Evolutionary conservation across 2,113 vertebrate species (phyloP).

Genomic region (Promerops cafer): DNA sequence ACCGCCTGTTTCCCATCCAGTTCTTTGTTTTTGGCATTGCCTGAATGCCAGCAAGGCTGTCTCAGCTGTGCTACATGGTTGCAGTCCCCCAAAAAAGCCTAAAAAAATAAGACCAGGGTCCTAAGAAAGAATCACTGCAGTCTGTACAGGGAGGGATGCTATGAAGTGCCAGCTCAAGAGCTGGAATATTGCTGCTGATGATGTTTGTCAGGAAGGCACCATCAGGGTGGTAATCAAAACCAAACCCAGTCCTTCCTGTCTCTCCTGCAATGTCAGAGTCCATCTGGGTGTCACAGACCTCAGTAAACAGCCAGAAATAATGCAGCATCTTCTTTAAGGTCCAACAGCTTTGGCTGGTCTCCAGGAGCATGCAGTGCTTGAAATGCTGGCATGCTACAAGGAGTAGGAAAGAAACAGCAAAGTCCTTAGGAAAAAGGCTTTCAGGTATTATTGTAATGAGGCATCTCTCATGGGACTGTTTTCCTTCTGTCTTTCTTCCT

Average conservation of each 20-base stretch:
- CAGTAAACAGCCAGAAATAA: background rate
- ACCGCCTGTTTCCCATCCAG: background rate
- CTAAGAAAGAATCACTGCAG: background rate
- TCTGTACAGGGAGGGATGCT: rapidly evolving
- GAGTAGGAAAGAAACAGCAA: background rate
- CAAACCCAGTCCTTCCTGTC: background rate
- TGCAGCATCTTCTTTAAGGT: background rate
- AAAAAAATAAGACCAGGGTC: background rate
- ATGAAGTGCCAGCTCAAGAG: background rate
- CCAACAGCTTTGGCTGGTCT: background rate
- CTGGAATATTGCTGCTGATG: background rate
- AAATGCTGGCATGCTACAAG: background rate
- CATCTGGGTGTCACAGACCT: background rate
- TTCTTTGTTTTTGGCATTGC: background rate
- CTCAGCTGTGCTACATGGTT: background rate
- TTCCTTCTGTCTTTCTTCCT: background rate
- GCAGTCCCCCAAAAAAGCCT: background rate
- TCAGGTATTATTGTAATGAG: background rate
- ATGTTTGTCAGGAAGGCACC: rapidly evolving
- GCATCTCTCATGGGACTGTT: background rate
- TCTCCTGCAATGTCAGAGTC: background rate
- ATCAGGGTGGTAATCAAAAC: background rate
- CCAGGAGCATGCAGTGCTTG: background rate
- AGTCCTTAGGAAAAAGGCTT: background rate
- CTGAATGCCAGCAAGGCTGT: background rate